Evolutionary conservation across 2,888 invertebrate species (phyloP).

Genomic region (Dichetophora obliterata): DNA sequence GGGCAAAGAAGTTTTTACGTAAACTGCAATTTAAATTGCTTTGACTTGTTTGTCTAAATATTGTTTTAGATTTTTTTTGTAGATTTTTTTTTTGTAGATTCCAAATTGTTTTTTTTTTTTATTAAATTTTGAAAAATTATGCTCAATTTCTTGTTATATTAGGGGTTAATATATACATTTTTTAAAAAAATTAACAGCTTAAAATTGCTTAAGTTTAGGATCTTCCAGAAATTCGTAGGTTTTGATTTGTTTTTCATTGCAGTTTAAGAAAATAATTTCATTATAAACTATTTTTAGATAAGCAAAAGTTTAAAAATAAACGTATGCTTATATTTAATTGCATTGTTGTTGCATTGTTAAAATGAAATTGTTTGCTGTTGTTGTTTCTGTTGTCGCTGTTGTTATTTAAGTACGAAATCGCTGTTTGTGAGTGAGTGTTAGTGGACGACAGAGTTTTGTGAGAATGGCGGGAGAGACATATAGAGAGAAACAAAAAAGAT

Average conservation of each 20-base stretch:
- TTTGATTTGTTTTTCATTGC: neutral
- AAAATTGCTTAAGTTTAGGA: neutral
- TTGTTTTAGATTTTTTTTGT: too few relatives aligned
- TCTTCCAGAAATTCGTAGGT: neutral
- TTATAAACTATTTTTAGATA: neutral
- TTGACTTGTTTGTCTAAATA: neutral
- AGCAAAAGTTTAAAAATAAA: neutral
- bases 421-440: neutral
- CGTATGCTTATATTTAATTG: conserved; percentile 29
- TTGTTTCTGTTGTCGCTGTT: neutral
- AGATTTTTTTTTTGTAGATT: too few relatives aligned
- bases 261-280: neutral
- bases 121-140: neutral
- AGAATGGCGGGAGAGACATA: neutral
- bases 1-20: neutral
- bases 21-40: conserved; percentile 12
- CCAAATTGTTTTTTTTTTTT: too few relatives aligned
- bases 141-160: neutral
- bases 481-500: neutral
- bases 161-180: neutral
- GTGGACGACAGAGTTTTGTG: too few relatives aligned
- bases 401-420: too few relatives aligned
- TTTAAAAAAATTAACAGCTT: neutral
- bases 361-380: neutral
- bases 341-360: conserved; percentile 37